Percentiles rank a stretch among this genome's conserved stretches.
Conservation (phyloP, 2,113 vertebrate species). For the Bufo gargarizans region DNA sequence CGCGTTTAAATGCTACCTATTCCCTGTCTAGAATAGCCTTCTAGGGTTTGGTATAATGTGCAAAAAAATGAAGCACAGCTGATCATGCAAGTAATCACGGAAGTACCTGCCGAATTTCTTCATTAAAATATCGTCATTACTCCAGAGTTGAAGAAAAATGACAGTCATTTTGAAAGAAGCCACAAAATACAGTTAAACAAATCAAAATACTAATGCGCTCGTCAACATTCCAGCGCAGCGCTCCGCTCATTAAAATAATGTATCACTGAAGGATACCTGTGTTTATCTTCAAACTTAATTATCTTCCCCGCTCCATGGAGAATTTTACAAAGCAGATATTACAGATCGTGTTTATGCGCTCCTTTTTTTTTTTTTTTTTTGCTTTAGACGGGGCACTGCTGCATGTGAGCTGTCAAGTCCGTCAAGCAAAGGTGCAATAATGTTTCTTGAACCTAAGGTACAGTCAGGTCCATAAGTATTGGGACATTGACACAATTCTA, state of each 20-base stretch:
- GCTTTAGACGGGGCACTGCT: background rate
- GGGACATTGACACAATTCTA: no score
- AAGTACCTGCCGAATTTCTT: background rate
- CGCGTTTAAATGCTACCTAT: slow-evolving; percentile 45
- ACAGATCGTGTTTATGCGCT: background rate
- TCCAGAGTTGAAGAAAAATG: background rate
- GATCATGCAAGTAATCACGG: slow-evolving; percentile 33
- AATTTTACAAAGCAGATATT: background rate
- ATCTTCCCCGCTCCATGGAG: background rate
- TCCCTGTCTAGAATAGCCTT: background rate
- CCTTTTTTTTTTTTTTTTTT: background rate
- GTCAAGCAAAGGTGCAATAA: background rate
- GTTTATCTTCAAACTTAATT: slow-evolving; percentile 2
- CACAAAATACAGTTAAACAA: background rate
- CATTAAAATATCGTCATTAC: slow-evolving; percentile 31
- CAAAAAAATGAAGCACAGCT: slow-evolving; percentile 24
- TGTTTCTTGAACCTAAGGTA: no score
- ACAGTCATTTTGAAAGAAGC: background rate
- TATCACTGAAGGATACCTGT: background rate
- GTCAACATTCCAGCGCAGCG: background rate
- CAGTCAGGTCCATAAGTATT: no score
- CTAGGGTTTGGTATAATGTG: slow-evolving; percentile 1
- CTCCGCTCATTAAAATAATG: slow-evolving; percentile 25
- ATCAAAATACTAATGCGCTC: slow-evolving; percentile 1
- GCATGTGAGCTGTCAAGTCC: background rate